phyloP scores from a whole-genome alignment of 92 coral and sea anemone species.

The Zoanthus gigantus region DNA sequence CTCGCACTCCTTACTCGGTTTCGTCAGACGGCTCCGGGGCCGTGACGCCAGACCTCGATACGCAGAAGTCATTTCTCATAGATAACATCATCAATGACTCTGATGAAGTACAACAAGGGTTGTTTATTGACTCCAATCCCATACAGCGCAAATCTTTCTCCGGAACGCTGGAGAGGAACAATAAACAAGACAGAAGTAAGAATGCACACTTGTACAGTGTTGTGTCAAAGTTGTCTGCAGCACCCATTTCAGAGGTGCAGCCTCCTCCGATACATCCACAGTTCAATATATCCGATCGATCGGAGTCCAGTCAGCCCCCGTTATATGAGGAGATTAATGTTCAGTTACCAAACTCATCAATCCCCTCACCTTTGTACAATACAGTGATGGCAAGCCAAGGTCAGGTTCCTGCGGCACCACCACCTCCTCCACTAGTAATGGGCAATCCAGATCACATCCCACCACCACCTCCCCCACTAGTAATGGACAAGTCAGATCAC shows the following conservation, averaged over 20 bases:
- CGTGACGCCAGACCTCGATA: conserved; percentile 75
- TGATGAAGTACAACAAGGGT: conserved; percentile 61
- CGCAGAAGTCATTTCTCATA: conserved; percentile 76
- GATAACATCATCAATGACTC: conserved; percentile 71
- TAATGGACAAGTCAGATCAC: not conserved
- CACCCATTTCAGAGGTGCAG: not conserved
- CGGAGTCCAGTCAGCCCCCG: not conserved
- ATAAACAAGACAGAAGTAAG: not conserved
- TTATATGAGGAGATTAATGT: not conserved
- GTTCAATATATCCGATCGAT: not conserved
- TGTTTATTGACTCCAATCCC: conserved; percentile 63
- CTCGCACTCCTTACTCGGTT: conserved; percentile 67
- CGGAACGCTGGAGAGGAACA: conserved; percentile 22
- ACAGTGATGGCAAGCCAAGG: not conserved
- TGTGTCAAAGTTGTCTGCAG: conserved; percentile 9
- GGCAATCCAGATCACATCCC: not conserved
- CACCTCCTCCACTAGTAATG: conserved; percentile 36
- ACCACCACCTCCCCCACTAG: conserved; percentile 48
- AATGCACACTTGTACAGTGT: conserved; percentile 13
- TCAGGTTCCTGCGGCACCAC: conserved; percentile 13
- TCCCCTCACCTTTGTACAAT: conserved; percentile 42
- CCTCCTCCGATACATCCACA: conserved; percentile 13
- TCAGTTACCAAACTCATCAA: not conserved
- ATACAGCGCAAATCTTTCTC: conserved; percentile 69
- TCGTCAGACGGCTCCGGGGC: conserved; percentile 58